Evolutionary conservation across 2,888 invertebrate species (phyloP).

Genomic region (Dryobota labecula): DNA sequence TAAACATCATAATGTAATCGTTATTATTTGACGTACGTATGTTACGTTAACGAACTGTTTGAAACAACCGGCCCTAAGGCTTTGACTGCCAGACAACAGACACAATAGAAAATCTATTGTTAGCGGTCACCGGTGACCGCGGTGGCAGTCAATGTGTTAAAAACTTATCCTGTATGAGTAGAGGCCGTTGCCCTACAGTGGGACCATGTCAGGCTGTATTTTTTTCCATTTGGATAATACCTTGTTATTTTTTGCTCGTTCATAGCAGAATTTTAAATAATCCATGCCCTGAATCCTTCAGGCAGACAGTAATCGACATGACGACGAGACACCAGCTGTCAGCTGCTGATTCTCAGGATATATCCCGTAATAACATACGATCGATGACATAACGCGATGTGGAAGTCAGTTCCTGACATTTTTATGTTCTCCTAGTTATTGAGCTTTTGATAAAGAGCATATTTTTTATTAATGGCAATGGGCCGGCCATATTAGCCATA

Average conservation of each 20-base stretch:
- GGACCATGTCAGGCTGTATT: not conserved
- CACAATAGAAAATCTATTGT: too few relatives aligned
- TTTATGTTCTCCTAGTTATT: not conserved
- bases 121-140: too few relatives aligned
- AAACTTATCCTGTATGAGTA: not conserved
- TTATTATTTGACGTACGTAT: too few relatives aligned
- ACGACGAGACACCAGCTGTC: conserved; percentile 6
- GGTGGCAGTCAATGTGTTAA: too few relatives aligned
- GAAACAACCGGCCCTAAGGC: too few relatives aligned
- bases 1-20: too few relatives aligned
- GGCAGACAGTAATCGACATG: not conserved
- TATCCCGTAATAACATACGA: conserved; percentile 15
- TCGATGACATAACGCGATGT: conserved; percentile 24
- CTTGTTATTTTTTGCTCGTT: not conserved
- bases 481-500: too few relatives aligned
- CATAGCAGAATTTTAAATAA: conserved; percentile 10
- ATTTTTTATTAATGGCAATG: too few relatives aligned
- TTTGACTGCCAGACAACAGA: too few relatives aligned
- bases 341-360: conserved; percentile 44
- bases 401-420: not conserved
- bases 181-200: not conserved
- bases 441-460: too few relatives aligned
- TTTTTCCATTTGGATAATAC: not conserved
- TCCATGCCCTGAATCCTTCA: conserved; percentile 12
- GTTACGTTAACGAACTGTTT: too few relatives aligned